Base-by-base conservation (phyloP, 2,888 invertebrate genomes). In the Eucera pruinosa region DNA sequence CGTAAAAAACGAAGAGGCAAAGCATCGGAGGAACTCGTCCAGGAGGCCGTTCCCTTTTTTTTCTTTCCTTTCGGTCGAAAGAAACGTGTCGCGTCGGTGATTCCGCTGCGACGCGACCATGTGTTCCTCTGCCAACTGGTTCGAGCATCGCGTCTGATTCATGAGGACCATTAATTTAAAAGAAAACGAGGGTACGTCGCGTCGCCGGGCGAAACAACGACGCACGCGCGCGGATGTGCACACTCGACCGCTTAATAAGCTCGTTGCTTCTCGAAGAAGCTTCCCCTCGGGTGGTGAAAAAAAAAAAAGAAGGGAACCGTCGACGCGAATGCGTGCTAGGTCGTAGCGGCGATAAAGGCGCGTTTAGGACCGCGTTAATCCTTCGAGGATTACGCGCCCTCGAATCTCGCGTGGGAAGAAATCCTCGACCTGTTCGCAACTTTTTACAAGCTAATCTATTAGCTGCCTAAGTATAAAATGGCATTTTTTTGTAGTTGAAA, bases 151-250 rank as follows among this genome's bases (percentile, higher is more conserved):
- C 20, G 81, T 55, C 78, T 83, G 86, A 85, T 78, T 72, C 81
- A 83, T 25, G 83, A 83, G 85, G 55, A 23, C 73, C 80, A 83
- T 85, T 81, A 83, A 83, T 85, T 85, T 80, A 74, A 75, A 52
- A 36, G 81, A 33, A n/a, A 78, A 72, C 67, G 58, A 71, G 74
- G 39, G 52, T 36, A 66, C n/a, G 68, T 64, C 64, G 62, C 68
- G 80, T 65, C 64, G 41, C 30, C 69, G 55, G 75, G 72, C 73
- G 67, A 62, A 78, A 69, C 61, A 60, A 30, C 33, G 74, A 43
- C 61, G 50, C 61, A 64, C 74, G 84, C 67, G 84, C 67, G 74
- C 78, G 84, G 83, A 83, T 81, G 81, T 68, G 50, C 76, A 84
- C 72, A 81, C 85, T 77, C 81, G 74, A 82, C 52, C 74, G 72